Evolutionary conservation across 2,888 invertebrate species (phyloP).

Genomic region (Erebia aethiops): DNA sequence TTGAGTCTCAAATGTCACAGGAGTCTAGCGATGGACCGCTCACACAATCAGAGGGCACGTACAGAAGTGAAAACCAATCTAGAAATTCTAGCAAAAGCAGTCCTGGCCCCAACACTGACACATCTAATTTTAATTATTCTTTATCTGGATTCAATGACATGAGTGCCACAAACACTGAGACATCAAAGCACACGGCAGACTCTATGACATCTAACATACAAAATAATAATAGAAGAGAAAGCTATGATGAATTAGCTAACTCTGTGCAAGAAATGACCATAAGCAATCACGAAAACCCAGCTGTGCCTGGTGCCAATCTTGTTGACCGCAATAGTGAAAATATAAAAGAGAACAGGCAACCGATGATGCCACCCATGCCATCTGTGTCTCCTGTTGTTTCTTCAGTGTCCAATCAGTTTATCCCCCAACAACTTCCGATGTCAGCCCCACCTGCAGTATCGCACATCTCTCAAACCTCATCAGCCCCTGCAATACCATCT

Average conservation of each 20-base stretch:
- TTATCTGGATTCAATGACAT: conserved; percentile 59
- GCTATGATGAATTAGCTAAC: conserved; percentile 61
- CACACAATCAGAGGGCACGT: conserved; percentile 84
- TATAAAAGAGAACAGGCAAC: conserved; percentile 9
- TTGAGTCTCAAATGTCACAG: conserved; percentile 86
- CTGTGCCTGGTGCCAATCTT: conserved; percentile 45
- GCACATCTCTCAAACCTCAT: conserved; percentile 23
- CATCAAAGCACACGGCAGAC: conserved; percentile 61
- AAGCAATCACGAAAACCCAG: conserved; percentile 56
- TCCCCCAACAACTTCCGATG: conserved; percentile 24
- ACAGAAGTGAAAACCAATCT: conserved; percentile 83
- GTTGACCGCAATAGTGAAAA: conserved; percentile 39
- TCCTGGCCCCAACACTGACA: conserved; percentile 69
- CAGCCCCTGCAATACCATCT: conserved; percentile 8
- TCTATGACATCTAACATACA: conserved; percentile 49
- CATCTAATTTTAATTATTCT: conserved; percentile 69
- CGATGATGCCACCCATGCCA: conserved; percentile 19
- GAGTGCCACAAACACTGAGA: conserved; percentile 59
- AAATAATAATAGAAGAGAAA: conserved; percentile 53
- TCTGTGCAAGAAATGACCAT: conserved; percentile 70
- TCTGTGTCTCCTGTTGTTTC: conserved; percentile 19
- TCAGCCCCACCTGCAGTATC: conserved; percentile 28
- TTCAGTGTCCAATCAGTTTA: conserved; percentile 18
- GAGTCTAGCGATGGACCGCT: conserved; percentile 85
- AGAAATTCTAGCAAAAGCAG: conserved; percentile 78